Conservation (phyloP, 2,888 invertebrate genomes). For the Leptothorax acervorum region DNA sequence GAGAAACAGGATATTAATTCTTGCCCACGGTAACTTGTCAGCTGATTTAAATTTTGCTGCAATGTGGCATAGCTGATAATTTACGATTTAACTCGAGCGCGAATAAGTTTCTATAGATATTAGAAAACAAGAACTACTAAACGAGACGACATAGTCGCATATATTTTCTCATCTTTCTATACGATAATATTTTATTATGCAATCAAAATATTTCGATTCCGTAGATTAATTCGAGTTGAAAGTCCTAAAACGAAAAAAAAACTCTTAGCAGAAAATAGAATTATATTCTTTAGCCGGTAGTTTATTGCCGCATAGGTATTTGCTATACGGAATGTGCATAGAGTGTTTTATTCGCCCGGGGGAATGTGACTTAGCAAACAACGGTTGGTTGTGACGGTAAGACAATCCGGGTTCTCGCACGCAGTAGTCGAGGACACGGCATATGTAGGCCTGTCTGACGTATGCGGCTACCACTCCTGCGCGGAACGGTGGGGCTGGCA, state of each 20-base stretch:
- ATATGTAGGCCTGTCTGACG: constrained; percentile 56
- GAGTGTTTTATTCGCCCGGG: constrained; percentile 21
- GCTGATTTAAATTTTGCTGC: constrained; percentile 40
- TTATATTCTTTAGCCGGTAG: background rate
- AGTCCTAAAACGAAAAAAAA: background rate
- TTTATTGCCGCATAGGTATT: background rate
- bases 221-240: background rate
- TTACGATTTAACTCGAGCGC: constrained; percentile 1
- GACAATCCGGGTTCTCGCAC: constrained; percentile 60
- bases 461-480: constrained; percentile 70
- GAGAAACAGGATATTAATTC: constrained; percentile 42
- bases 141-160: background rate
- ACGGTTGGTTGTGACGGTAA: constrained; percentile 63
- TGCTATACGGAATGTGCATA: background rate
- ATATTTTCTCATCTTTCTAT: background rate
- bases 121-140: background rate
- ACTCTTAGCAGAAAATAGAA: background rate
- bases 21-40: constrained; percentile 24
- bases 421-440: constrained; percentile 57
- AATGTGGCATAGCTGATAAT: constrained; percentile 6
- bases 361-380: constrained; percentile 45
- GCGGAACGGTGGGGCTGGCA: constrained; percentile 65
- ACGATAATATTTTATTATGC: background rate
- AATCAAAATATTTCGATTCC: background rate
- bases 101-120: background rate